These are phyloP conservation scores for Brachionus rotundiformis DNA, from an alignment of 1,140 invertebrate species.

Conservation along the genomic window DNA sequence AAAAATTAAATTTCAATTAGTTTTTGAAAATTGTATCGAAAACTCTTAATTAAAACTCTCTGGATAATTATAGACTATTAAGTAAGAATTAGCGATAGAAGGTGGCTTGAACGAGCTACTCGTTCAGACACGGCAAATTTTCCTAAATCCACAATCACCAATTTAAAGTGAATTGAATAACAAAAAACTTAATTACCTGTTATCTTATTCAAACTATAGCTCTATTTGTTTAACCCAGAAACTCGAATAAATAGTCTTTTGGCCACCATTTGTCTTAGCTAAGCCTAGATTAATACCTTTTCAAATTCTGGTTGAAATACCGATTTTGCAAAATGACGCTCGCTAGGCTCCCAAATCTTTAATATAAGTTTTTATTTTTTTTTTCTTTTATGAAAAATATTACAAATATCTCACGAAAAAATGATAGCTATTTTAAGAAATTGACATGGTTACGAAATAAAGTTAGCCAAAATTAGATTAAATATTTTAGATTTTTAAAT, in stretches of 20 bases:
- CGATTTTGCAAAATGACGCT: not conserved
- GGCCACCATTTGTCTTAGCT: slow-evolving; percentile 9
- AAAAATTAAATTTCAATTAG: slow-evolving; percentile 22
- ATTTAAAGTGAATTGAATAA: slow-evolving; percentile 4
- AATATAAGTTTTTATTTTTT: not conserved
- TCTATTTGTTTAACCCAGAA: slow-evolving; percentile 8
- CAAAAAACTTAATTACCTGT: not conserved
- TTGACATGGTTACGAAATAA: slow-evolving; percentile 3
- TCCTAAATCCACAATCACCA: slow-evolving; percentile 2
- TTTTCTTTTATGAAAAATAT: not conserved
- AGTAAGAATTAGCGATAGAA: not conserved
- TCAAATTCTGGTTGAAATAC: not conserved
- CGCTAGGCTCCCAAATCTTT: not conserved
- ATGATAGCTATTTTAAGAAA: not conserved
- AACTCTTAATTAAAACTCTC: slow-evolving; percentile 15
- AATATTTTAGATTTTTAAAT: not conserved
- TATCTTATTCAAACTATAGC: slow-evolving; percentile 10
- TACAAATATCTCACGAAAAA: not conserved
- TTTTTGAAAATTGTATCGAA: not conserved
- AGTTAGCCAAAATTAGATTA: not conserved
- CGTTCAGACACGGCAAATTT: not conserved
- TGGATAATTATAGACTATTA: slow-evolving; percentile 11
- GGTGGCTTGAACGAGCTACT: not conserved
- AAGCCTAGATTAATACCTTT: not conserved
- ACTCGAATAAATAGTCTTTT: slow-evolving; percentile 10